Evolutionary conservation across 1,140 invertebrate genomes (phyloP).

Genomic region (Sarcophaga peregrina): DNA sequence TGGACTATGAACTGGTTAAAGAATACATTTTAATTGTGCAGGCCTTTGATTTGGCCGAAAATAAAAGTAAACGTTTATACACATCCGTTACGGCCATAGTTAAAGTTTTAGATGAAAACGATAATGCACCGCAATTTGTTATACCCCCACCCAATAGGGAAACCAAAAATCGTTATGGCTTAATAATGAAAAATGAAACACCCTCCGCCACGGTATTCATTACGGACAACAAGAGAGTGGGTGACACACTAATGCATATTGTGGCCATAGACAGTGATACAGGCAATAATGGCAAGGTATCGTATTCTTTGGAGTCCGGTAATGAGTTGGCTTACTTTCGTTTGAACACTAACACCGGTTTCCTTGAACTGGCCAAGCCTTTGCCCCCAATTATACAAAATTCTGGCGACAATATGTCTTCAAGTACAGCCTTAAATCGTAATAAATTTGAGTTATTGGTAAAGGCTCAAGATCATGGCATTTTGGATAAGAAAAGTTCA

Average conservation of each 20-base stretch:
- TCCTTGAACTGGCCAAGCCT: conserved; percentile 79
- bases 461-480: conserved; percentile 85
- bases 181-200: conserved; percentile 3
- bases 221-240: conserved; percentile 69
- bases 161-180: conserved; percentile 13
- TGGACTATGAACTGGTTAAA: conserved; percentile 85
- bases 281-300: conserved; percentile 86
- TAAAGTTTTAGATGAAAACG: conserved; percentile 86
- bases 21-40: conserved; percentile 85
- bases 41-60: conserved; percentile 83
- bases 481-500: conserved; percentile 74
- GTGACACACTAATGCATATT: conserved; percentile 77
- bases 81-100: conserved; percentile 85
- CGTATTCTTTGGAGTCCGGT: conserved; percentile 83
- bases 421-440: conserved; percentile 45
- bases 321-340: conserved; percentile 85
- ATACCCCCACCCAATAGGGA: conserved; percentile 66
- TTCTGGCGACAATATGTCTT: conserved; percentile 39
- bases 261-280: conserved; percentile 88
- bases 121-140: conserved; percentile 86
- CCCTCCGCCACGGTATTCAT: conserved; percentile 66
- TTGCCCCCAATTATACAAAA: conserved; percentile 64
- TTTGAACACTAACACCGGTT: conserved; percentile 81
- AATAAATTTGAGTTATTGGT: conserved; percentile 77
- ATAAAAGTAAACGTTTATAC: conserved; percentile 74